Conservation (phyloP, 2,888 invertebrate genomes). For the Deroplatys truncata region DNA sequence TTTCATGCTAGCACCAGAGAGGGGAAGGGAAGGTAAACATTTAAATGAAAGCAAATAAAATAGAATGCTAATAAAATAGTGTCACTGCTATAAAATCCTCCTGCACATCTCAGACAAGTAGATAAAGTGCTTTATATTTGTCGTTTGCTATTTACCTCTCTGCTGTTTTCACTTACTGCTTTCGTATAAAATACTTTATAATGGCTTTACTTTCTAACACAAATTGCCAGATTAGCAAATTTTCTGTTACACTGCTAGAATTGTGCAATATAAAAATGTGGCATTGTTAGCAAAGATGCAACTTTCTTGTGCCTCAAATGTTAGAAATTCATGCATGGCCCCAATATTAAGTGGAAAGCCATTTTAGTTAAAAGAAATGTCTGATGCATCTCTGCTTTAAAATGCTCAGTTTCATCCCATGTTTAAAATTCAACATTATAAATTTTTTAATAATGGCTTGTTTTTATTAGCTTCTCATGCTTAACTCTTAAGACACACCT, state of each 20-base stretch:
- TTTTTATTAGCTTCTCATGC: not conserved
- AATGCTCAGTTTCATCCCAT: not conserved
- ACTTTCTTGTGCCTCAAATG: not conserved
- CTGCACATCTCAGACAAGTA: not conserved
- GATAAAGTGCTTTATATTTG: not conserved
- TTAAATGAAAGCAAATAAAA: not conserved
- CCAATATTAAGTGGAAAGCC: not conserved
- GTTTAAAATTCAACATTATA: not conserved
- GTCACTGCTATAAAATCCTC: not conserved
- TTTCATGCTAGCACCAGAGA: slow-evolving; percentile 59
- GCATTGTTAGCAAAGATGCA: not conserved
- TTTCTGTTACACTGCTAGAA: not conserved
- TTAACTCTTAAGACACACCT: not conserved
- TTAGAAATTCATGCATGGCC: not conserved
- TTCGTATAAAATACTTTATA: not conserved
- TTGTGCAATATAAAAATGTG: not conserved
- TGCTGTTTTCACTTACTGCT: not conserved
- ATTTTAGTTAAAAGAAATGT: not conserved
- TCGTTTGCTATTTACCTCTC: not conserved
- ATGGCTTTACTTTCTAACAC: not conserved
- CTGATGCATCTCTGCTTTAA: not conserved
- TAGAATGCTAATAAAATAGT: not conserved
- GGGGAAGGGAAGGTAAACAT: slow-evolving; percentile 54
- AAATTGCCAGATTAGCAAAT: not conserved
- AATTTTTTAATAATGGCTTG: not conserved